Base-by-base conservation (phyloP, 1,140 invertebrate genomes). In the Stegodyphus mimosarum region DNA sequence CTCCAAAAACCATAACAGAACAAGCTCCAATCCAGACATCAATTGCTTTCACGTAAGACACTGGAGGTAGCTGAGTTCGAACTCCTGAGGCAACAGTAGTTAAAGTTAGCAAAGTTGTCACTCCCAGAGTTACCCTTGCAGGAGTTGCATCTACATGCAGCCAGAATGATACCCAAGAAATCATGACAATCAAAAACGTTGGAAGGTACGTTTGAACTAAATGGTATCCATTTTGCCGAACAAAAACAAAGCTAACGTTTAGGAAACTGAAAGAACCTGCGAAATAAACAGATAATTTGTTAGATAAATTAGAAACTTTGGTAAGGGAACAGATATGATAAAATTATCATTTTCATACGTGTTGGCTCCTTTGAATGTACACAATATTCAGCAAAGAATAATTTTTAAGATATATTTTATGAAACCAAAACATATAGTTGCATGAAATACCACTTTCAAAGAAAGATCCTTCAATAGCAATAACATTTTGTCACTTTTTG, bases 111-210 rank as follows among this genome's bases (percentile, higher is more conserved):
- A 90, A 87, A n/a, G 90, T 90, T 18, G 90, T 90, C 7, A 90
- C 89, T 10, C 90, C 89, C 18, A 90, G 71, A 18, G 89, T 89
- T 11, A 90, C 89, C 55, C 90, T 87, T 11, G 18, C 95, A 94
- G 96, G 94, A 13, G 95, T 93, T 15, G 95, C 95, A 89, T 96
- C 95, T 48, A 95, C 94, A 89, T 96, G 95, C 71, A 97, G 90
- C 95, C 95, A 97, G 88, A 97, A 97, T 0, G 95, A 95, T 15
- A 97, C 95, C 95, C 96, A 97, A 0, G 96, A 96, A 80, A 96
- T 95, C 15, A 94, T 94, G 6, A 97, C 96, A 77, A 97, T 94
- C 86, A 97, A 92, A 91, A 96, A 95, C 6, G 95, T 96, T 1
- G 96, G 96, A 83, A 97, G 93, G 88, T 96, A 97, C 89, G 96